Conservation (phyloP, 2,113 vertebrate species). For the Anseranas semipalmata region DNA sequence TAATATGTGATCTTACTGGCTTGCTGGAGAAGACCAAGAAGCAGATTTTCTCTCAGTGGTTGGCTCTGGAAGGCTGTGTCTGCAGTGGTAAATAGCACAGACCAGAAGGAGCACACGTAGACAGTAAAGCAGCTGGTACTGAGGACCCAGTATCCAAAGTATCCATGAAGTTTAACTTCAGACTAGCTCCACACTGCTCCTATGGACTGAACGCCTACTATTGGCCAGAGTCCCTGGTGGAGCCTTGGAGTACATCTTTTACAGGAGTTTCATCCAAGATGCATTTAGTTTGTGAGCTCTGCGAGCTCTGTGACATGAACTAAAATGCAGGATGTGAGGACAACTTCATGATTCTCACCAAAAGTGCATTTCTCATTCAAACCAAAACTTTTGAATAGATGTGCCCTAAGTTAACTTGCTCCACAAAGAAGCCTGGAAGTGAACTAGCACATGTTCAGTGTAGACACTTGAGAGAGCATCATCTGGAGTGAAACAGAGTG, state of each 20-base stretch:
- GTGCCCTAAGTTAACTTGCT: neutral
- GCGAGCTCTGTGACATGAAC: neutral
- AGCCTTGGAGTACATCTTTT: neutral
- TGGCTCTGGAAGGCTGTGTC: neutral
- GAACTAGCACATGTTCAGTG: neutral
- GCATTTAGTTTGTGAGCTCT: neutral
- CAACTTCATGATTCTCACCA: accelerated
- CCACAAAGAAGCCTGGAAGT: neutral
- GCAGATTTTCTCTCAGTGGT: neutral
- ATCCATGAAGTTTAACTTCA: neutral
- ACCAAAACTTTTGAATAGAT: neutral
- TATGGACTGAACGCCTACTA: neutral
- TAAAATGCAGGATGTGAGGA: neutral
- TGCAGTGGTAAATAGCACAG: neutral
- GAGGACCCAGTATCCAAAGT: neutral
- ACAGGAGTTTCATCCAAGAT: neutral
- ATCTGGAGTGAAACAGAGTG: neutral
- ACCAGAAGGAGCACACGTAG: neutral
- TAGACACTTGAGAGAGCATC: neutral
- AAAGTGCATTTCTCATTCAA: neutral
- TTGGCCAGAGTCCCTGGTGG: too few relatives aligned
- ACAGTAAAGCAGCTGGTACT: neutral
- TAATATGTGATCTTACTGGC: neutral
- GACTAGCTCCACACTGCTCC: neutral
- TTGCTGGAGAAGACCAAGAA: neutral